Evolutionary conservation across 2,113 vertebrate genomes (phyloP).

Genomic region (Zosterops pallidus): DNA sequence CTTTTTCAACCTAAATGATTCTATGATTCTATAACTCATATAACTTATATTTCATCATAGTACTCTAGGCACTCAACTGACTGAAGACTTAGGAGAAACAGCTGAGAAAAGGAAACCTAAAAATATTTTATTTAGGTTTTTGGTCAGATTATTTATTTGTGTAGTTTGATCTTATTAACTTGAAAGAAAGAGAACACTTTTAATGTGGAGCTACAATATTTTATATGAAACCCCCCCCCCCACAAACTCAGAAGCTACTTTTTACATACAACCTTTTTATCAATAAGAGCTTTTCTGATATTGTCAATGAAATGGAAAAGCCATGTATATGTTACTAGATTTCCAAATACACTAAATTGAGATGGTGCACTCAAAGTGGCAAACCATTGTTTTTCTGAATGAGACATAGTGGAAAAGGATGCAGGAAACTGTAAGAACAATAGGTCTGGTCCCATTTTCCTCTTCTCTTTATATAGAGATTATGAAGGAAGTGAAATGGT

Average conservation of each 20-base stretch:
- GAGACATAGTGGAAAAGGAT: constrained; percentile 4
- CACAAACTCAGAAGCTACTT: neutral
- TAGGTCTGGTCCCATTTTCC: constrained; percentile 52
- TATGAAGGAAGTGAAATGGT: constrained; percentile 51
- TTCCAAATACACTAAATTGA: neutral
- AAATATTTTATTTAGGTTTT: neutral
- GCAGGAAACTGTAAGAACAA: constrained; percentile 61
- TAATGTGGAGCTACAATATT: neutral
- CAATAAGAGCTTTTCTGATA: neutral
- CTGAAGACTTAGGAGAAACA: neutral
- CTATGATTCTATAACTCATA: neutral
- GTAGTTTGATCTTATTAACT: neutral
- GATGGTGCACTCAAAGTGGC: neutral
- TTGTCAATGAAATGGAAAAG: neutral
- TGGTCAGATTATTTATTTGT: neutral
- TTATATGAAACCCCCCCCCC: neutral
- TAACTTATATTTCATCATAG: neutral
- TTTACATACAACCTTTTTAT: neutral
- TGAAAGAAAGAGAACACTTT: neutral
- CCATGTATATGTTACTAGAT: neutral
- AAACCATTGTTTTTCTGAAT: neutral
- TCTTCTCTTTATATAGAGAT: constrained; percentile 42
- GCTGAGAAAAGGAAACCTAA: neutral
- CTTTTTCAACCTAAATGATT: neutral
- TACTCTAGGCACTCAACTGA: neutral